A percentile compares a stretch with the other conserved stretches of the same genome.
These are phyloP conservation scores for Limnephilus auricula DNA, from an alignment of 2,888 invertebrate genomes.

Conservation along the genomic window DNA sequence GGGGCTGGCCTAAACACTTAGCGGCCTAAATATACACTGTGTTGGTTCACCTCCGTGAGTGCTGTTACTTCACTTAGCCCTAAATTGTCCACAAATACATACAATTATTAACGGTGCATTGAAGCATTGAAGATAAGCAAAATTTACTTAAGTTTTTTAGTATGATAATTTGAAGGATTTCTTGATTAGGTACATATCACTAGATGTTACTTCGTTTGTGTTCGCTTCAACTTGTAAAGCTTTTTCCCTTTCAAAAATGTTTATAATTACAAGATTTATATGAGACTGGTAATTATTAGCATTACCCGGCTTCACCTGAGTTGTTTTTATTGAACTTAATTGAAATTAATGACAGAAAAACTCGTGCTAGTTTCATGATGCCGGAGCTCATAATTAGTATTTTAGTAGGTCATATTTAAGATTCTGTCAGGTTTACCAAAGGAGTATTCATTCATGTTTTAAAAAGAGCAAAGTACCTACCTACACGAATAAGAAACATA, in stretches of 20 bases:
- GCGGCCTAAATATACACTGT: background rate
- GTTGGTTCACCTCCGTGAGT: background rate
- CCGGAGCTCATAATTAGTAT: background rate
- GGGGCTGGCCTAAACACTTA: background rate
- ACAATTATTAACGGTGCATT: background rate
- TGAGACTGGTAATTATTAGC: too few species aligned
- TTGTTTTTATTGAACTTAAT: background rate
- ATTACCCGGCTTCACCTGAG: background rate
- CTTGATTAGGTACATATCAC: background rate
- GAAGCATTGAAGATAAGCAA: background rate
- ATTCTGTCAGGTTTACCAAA: too few species aligned
- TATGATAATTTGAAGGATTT: background rate
- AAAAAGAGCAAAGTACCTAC: too few species aligned
- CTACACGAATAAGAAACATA: too few species aligned
- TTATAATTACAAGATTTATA: too few species aligned
- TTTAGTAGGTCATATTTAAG: too few species aligned
- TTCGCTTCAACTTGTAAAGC: too few species aligned
- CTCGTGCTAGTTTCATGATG: background rate
- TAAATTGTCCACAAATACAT: background rate
- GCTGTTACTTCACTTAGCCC: background rate
- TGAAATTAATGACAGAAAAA: too few species aligned
- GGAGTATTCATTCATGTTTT: background rate
- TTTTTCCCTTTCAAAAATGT: too few species aligned
- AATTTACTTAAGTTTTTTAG: background rate
- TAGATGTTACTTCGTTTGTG: too few species aligned